These are phyloP conservation scores for Mycalesis mineus DNA, from an alignment of 2,888 invertebrate genomes.

Conservation along the genomic window DNA sequence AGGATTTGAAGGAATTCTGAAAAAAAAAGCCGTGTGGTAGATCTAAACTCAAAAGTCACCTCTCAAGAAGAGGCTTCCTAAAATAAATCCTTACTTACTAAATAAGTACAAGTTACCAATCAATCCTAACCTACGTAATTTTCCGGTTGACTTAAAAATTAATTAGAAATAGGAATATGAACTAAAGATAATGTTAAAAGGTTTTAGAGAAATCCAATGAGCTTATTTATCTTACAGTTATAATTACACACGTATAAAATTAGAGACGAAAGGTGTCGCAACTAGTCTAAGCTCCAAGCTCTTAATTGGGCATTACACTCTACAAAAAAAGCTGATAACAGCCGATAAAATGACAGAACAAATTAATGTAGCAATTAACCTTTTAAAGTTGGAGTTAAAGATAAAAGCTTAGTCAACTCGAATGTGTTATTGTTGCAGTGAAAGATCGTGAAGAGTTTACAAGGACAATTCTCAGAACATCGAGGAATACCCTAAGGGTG, in stretches of 20 bases:
- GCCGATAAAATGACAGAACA: conserved; percentile 5
- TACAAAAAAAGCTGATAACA: conserved; percentile 10
- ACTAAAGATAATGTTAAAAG: too few species aligned
- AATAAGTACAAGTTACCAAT: too few species aligned
- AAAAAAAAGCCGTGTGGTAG: too few species aligned
- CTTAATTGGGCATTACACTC: conserved; percentile 6
- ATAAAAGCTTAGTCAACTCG: conserved; percentile 21
- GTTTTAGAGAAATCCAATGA: not conserved
- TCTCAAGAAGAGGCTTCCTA: too few species aligned
- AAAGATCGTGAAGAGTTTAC: conserved; percentile 53
- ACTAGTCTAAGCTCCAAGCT: not conserved
- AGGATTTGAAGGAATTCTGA: too few species aligned
- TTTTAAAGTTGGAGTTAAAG: conserved; percentile 5
- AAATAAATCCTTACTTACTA: too few species aligned
- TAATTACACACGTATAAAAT: not conserved
- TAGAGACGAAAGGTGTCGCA: not conserved
- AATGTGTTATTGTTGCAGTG: conserved; percentile 45
- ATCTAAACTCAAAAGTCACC: too few species aligned
- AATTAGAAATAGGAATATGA: too few species aligned
- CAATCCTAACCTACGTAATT: too few species aligned
- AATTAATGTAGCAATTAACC: conserved; percentile 16
- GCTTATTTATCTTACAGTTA: not conserved
- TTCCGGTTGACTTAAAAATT: too few species aligned
- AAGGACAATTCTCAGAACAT: conserved; percentile 73
- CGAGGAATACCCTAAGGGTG: conserved; percentile 61